Evolutionary conservation across 2,113 vertebrate genomes (phyloP).

Genomic region (Centropus unirufus): DNA sequence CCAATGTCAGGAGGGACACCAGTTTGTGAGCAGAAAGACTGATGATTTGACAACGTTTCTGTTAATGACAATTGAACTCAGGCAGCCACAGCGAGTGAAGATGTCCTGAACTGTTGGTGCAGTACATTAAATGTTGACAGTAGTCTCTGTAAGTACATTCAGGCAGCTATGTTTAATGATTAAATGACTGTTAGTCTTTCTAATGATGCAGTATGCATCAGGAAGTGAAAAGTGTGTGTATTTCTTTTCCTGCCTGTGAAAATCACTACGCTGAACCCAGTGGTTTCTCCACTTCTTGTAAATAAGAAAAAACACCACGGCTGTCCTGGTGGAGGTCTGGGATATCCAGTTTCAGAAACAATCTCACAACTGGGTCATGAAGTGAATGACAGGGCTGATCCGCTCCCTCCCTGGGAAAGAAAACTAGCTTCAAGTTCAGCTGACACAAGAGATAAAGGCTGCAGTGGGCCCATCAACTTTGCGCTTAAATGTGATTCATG

Average conservation of each 20-base stretch:
- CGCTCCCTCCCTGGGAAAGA: not conserved
- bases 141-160: not conserved
- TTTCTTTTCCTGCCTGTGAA: not conserved
- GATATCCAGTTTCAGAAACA: not conserved
- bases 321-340: not conserved
- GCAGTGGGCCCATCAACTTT: not conserved
- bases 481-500: not conserved
- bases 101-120: not conserved
- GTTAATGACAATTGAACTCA: not conserved
- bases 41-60: not conserved
- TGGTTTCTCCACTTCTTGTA: not conserved
- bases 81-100: not conserved
- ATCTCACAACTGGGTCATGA: not conserved
- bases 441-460: not conserved
- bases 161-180: not conserved
- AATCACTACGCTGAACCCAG: not conserved
- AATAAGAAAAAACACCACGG: not conserved
- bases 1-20: fast-evolving
- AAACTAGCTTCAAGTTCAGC: not conserved
- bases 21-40: not conserved
- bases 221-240: not conserved
- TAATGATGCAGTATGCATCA: not conserved
- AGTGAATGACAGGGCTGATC: not conserved
- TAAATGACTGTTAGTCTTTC: not conserved
- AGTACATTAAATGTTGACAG: not conserved